These are phyloP conservation scores for Polypedilum pembai DNA, from an alignment of 1,140 invertebrate species.

Conservation along the genomic window DNA sequence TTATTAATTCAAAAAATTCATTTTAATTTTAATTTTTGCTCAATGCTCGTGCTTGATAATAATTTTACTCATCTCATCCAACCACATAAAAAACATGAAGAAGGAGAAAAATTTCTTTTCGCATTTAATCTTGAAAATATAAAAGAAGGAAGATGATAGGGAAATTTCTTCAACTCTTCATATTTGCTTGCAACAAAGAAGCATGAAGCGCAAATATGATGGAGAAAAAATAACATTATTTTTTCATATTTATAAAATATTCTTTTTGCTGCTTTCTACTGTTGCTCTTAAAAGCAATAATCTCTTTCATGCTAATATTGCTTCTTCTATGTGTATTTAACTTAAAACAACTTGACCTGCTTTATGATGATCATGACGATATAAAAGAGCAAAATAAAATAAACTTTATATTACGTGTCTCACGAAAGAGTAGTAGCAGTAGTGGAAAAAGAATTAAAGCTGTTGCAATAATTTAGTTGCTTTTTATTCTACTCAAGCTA, in stretches of 20 bases:
- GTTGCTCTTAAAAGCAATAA: slow-evolving; percentile 8
- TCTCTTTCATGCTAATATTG: not conserved
- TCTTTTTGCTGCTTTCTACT: not conserved
- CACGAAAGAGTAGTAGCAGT: not conserved
- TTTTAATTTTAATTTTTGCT: not conserved
- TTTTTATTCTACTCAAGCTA: not conserved
- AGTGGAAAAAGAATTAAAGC: not conserved
- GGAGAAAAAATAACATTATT: not conserved
- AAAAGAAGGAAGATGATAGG: too few relatives aligned
- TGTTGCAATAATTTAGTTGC: not conserved
- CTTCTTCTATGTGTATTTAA: not conserved
- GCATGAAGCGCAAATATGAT: not conserved
- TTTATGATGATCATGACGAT: not conserved
- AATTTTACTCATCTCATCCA: not conserved
- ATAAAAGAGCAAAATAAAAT: not conserved
- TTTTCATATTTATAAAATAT: not conserved
- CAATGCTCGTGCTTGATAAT: not conserved
- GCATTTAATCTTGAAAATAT: slow-evolving; percentile 3
- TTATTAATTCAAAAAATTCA: not conserved
- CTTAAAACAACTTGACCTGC: not conserved
- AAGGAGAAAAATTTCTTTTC: not conserved
- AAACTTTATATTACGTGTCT: not conserved
- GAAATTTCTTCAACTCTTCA: not conserved
- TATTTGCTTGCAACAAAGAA: not conserved
- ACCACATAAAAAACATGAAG: not conserved